Base-by-base conservation (phyloP, 2,113 vertebrate species). In the Erythrolamprus reginae region DNA sequence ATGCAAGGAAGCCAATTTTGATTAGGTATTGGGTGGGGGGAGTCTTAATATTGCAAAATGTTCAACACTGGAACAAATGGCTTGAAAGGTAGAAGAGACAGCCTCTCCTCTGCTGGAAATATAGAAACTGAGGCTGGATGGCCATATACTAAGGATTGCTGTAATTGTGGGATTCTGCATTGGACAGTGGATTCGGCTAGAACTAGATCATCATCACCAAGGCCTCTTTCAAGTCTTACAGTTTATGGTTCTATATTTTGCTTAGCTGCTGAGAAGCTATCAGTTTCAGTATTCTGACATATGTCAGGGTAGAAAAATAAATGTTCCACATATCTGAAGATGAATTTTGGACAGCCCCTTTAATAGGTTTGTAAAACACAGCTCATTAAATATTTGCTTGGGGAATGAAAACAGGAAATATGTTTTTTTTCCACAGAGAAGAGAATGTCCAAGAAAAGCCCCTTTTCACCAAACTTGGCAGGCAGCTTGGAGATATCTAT, bases 361-460 rank as follows among this genome's bases (percentile, higher is more conserved):
- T 90, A 96, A 95, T 93, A 93, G 83, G 88, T 92, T 94, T 95
- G 95, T 89, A 88, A 92, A 95, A 94, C 61, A n/a, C 93, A 94
- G 89, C 61, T 95, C 94, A 88, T 96, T 96, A 96, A 93, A 93
- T 93, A 93, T 96, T 96, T 95, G 91, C 95, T 93, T 89, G 94
- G 89, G 58, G 61, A 90, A 87, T 90, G 96, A 95, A 96, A 96
- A 95, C 93, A 96, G 96, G 96, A 96, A 96, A 94, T 90, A 95
- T 94, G n/a, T n/a, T n/a, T n/a, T 96, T 97, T 56, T 96, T 97
- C 95, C 95, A 95, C 88, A 92, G 88, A 93, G 93, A 93, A 94
- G 88, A 95, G 86, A 93, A 95, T 93, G 91, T 95, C 94, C 93
- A 96, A 96, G 96, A 96, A 96, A 97, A 97, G 96, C 96, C 96